Evolutionary conservation across 2,797 vertebrate genomes (phyloP), one percentile per base, ranked within the genome.

Genomic region (Mareca strepera): DNA sequence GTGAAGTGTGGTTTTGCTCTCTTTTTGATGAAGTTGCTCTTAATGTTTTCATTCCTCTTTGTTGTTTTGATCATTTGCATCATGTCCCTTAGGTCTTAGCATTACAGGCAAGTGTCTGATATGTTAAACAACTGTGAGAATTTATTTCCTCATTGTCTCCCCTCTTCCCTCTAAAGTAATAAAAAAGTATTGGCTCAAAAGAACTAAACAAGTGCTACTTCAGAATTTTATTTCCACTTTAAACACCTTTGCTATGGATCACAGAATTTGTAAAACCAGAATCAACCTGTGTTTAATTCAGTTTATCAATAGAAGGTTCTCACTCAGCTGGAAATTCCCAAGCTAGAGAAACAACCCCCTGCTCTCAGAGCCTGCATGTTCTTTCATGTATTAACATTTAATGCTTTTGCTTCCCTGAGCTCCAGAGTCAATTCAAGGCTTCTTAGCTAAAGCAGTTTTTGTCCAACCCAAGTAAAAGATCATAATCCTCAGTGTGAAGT

Each of bases 331-430:
- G 74, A 84, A 88, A 79, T 55, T 70, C 59, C 35, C 43, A 55
- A 77, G 60, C 75, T 86, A 83, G 44, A 92, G 62, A 64, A 92
- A 79, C 82, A 88, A 76, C 77, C 44, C n/a, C 90, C 44, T 1
- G 2, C 74, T 94, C 77, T 93, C 81, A 68, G 39, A 79, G 80
- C 55, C 68, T 95, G 68, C 59, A 43, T 77, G 56, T 74, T 86
- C 69, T 96, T 91, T 96, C 67, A 11, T 70, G 58, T 88, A 85
- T 91, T 95, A 90, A 44, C 74, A 70, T 96, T 93, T 79, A 92
- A 91, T 83, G 80, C 80, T 96, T 94, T 87, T 72, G 33, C 84
- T 87, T 72, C 78, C 92, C 43, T 53, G 63, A 95, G 74, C 44
- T 90, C 74, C 80, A 70, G 84, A 93, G 78, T 93, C 52, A 94